Base-by-base conservation (phyloP, 2,113 vertebrate genomes). In the Hyaena hyaena region DNA sequence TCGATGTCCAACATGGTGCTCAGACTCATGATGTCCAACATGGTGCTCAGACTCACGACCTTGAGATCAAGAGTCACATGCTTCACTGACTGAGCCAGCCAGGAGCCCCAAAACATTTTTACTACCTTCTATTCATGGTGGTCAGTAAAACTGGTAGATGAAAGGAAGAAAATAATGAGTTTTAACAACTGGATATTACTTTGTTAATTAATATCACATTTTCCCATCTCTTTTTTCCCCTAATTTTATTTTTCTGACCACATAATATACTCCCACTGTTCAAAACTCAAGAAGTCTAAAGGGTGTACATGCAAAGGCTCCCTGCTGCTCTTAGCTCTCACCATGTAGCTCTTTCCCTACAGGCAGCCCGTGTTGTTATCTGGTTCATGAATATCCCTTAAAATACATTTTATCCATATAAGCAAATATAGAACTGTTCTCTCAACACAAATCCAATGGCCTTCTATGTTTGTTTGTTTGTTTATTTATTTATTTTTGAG, bases 231-330 rank as follows among this genome's bases (percentile, higher is more conserved):
- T 66, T 90, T 88, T 21, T 90, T 16, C n/a, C 50, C 28, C 5
- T 90, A 63, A 81, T 89, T 93, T 90, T 79, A 68, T 81, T 97
- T 97, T 92, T 65, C 74, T 77, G 23, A 65, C 26, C n/a, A 88
- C 33, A 26, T 68, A 61, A 66, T 77, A 31, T 61, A 79, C 45
- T 69, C 10, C 65, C 48, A 76, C 61, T 48, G 74, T 55, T 93
- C 17, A 58, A 53, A 93, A 84, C 55, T 63, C 12, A 76, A 80
- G 68, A 83, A 55, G 16, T 71, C 45, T 53, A 50, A 92, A 81
- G 53, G 5, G 3, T 73, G 14, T 65, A 45, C 15, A 53, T 24
- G 33, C 53, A 65, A 91, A 87, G 33, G 50, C 50, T 88, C 77
- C 50, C 39, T 85, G 5, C 7, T 80, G 4, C 53, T 12, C 31